Percentiles rank a stretch among this genome's conserved stretches.
Conservation (phyloP, 2,113 vertebrate species). For the Muntiacus reevesi region DNA sequence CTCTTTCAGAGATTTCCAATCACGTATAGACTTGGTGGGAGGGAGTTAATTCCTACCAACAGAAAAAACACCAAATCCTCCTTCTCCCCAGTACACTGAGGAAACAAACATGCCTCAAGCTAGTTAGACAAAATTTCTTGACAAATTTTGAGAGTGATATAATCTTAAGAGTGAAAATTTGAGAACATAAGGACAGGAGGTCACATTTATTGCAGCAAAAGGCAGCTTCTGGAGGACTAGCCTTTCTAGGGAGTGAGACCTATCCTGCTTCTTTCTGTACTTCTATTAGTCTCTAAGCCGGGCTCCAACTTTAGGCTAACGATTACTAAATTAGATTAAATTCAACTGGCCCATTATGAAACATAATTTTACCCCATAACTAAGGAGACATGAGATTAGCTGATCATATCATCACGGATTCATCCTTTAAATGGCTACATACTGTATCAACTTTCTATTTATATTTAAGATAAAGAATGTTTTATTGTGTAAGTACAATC, state of each 20-base stretch:
- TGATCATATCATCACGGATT: neutral
- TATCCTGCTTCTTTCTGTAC: neutral
- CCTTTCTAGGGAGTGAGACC: neutral
- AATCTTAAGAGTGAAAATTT: neutral
- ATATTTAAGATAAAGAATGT: neutral
- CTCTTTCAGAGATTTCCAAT: neutral
- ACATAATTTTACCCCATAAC: neutral
- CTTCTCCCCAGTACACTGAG: neutral
- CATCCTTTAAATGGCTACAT: neutral
- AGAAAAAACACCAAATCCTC: neutral
- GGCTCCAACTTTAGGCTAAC: neutral
- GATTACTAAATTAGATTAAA: neutral
- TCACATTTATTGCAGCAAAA: neutral
- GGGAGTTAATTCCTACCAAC: neutral
- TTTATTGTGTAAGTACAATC: neutral
- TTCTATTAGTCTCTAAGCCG: neutral
- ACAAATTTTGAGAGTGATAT: neutral
- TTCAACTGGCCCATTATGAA: neutral
- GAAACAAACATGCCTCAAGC: neutral
- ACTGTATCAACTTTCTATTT: neutral
- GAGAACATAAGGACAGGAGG: neutral
- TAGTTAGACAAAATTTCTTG: neutral
- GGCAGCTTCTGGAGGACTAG: neutral
- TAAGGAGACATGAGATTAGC: neutral
- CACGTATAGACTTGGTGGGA: neutral